These are phyloP conservation scores for Noctuana brunneofusca DNA, from an alignment of 2,888 invertebrate genomes.

Conservation along the genomic window DNA sequence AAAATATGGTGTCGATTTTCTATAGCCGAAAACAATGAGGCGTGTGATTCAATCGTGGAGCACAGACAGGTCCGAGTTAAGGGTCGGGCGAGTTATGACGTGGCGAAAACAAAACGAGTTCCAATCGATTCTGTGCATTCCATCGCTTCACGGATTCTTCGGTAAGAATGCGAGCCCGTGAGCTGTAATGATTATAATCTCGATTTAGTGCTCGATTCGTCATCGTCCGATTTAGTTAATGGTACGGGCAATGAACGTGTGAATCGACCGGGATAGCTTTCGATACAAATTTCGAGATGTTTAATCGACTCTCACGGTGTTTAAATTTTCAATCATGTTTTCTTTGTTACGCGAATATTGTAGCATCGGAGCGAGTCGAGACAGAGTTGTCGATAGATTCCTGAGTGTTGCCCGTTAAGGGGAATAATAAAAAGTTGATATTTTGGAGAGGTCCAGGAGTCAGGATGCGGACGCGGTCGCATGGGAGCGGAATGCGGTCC, in stretches of 20 bases:
- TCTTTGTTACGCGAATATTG: conserved; percentile 28
- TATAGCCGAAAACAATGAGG: conserved; percentile 37
- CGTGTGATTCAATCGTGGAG: conserved; percentile 35
- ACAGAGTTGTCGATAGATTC: conserved; percentile 25
- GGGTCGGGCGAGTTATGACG: conserved; percentile 75
- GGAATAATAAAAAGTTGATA: conserved; percentile 71
- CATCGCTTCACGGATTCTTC: conserved; percentile 74
- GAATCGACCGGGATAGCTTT: conserved; percentile 62
- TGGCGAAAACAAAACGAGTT: conserved; percentile 81
- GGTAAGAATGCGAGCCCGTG: conserved; percentile 70
- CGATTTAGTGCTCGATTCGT: conserved; percentile 78
- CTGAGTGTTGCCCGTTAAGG: conserved; percentile 43
- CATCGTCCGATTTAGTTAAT: conserved; percentile 80
- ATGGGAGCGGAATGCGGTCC: conserved; percentile 83
- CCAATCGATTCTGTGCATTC: conserved; percentile 78
- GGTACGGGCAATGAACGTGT: conserved; percentile 77
- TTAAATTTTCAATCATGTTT: conserved; percentile 28
- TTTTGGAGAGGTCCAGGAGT: conserved; percentile 71
- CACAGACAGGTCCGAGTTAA: conserved; percentile 45
- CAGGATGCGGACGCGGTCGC: conserved; percentile 69
- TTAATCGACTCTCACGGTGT: conserved; percentile 33
- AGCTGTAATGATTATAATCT: conserved; percentile 79
- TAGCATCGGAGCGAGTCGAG: conserved; percentile 3
- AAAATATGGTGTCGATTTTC: conserved; percentile 32
- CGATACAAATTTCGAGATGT: conserved; percentile 30